Evolutionary conservation across 2,888 invertebrate species (phyloP), one percentile per base, ranked within the genome.

Genomic region (Ecliptopera silaceata): DNA sequence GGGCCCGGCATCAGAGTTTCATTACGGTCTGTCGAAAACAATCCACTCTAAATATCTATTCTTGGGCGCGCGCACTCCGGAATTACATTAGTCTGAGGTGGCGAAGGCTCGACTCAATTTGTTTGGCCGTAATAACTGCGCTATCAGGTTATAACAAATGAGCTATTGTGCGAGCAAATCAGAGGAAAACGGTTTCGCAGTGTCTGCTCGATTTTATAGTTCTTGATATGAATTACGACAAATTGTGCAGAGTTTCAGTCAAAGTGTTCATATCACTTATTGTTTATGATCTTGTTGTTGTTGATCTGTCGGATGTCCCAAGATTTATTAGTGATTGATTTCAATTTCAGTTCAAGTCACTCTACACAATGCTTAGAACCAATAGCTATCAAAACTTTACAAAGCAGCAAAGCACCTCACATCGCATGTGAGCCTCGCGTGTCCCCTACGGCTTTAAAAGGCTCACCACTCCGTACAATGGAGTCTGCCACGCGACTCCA

Each of bases 1-100:
- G 79, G 86, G 79, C 84, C 82, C 87, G 83, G 84, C 89, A 88
- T 89, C 89, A 88, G 86, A 87, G 85, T 90, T 91, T 91, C 91
- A 91, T 91, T 91, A 91, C 89, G 90, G 89, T 90, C 91, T 90
- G 91, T 90, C 91, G 90, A 91, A 91, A 91, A 91, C 91, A 91
- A 90, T 91, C 90, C 90, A 90, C 86, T 90, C 90, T 90, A 91
- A 91, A 91, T 89, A 91, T 91, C 90, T 90, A 87, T 90, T 91
- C 90, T 91, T 91, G 88, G 88, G 86, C 79, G 86, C 84, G 84
- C 86, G 84, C 88, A 84, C 85, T 85, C 79, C 82, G 88, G 80
- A 89, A 91, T 91, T 91, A 89, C 89, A 90, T 91, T 91, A 90
- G 90, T 90, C 91, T 91, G 91, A 90, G 91, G 91, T 91, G 91